A percentile compares a stretch with the other conserved stretches of the same genome.
Evolutionary conservation across 1,140 invertebrate species (phyloP).

Genomic region (Conus ventricosus): DNA sequence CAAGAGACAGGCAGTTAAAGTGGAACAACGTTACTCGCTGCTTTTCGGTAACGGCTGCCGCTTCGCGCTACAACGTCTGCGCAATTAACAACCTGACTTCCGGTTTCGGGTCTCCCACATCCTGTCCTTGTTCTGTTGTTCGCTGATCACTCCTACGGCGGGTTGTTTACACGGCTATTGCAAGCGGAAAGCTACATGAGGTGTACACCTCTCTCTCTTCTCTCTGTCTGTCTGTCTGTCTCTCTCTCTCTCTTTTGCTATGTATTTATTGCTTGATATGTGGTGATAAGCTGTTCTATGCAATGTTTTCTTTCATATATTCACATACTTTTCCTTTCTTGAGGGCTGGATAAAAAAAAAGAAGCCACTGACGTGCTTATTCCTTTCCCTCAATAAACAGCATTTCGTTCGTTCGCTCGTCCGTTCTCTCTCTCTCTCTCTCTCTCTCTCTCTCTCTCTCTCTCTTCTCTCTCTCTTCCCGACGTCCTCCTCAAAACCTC

Average conservation of each 20-base stretch:
- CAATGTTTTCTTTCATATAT: background rate
- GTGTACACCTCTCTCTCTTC: background rate
- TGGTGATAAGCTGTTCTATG: background rate
- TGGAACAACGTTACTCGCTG: background rate
- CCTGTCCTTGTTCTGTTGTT: background rate
- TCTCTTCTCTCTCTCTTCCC: background rate
- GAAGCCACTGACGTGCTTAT: no score
- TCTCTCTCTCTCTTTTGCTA: background rate
- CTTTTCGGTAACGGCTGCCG: background rate
- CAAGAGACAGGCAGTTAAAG: background rate
- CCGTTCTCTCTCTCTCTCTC: no score
- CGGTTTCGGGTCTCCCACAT: conserved; percentile 1
- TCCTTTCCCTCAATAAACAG: no score
- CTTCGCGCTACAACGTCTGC: background rate
- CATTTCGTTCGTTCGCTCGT: no score
- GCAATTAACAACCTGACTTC: background rate
- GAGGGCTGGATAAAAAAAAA: no score
- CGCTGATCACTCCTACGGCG: background rate
- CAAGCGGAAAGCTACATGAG: no score
- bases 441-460: conserved; percentile 5
- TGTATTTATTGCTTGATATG: background rate
- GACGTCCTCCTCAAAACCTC: background rate
- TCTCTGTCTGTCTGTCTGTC: background rate
- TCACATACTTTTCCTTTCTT: no score
- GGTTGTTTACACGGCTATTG: no score